Evolutionary conservation across 2,797 vertebrate species (phyloP).

Genomic region (Myiotriccus ornatus): DNA sequence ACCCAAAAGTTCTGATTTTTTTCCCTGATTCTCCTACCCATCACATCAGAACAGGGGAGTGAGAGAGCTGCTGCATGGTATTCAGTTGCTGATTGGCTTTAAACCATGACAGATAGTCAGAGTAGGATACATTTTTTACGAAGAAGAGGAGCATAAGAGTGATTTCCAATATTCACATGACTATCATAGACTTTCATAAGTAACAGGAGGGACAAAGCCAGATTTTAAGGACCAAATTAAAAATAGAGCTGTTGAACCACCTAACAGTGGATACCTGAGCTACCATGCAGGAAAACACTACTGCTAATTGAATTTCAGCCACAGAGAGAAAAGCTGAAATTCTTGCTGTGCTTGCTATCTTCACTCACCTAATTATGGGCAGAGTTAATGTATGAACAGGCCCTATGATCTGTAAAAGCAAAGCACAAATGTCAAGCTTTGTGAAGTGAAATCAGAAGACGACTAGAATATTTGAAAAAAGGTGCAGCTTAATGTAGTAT

Average conservation of each 20-base stretch:
- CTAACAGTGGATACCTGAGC: not conserved
- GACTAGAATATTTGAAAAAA: not conserved
- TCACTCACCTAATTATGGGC: conserved; percentile 2
- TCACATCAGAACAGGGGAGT: accelerated
- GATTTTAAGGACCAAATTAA: not conserved
- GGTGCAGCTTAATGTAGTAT: not conserved
- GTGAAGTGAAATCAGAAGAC: not conserved
- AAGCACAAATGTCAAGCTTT: conserved; percentile 21
- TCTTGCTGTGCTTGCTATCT: conserved; percentile 6
- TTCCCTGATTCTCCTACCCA: not conserved
- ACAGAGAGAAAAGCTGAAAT: not conserved
- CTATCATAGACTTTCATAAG: not conserved
- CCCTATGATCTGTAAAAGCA: conserved; percentile 26
- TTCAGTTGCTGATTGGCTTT: not conserved
- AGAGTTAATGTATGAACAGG: conserved; percentile 20
- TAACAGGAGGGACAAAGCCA: not conserved
- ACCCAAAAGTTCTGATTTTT: not conserved
- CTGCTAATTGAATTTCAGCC: not conserved
- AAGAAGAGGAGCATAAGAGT: not conserved
- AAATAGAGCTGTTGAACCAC: conserved; percentile 7
- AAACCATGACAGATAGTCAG: not conserved
- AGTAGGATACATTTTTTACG: not conserved
- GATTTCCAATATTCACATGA: not conserved
- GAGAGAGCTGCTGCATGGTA: accelerated
- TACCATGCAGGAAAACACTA: not conserved